These are phyloP conservation scores for Petroica traversi DNA, from an alignment of 2,113 vertebrate species.

Conservation along the genomic window DNA sequence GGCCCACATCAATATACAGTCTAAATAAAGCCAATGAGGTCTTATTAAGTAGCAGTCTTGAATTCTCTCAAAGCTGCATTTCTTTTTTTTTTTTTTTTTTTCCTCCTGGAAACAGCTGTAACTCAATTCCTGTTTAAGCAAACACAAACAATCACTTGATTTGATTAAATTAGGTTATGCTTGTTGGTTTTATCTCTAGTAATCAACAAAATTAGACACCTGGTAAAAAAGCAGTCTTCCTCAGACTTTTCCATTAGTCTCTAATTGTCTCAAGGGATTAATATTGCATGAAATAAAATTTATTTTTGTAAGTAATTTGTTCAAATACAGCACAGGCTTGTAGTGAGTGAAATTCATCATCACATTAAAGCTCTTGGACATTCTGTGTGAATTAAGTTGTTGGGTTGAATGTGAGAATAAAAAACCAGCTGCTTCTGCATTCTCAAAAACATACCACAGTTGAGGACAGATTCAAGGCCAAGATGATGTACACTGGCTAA, in stretches of 20 bases:
- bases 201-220: constrained; percentile 56
- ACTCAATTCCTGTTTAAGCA: constrained; percentile 54
- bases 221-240: constrained; percentile 19
- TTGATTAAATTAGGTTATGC: constrained; percentile 58
- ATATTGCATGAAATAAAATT: constrained; percentile 41
- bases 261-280: constrained; percentile 46
- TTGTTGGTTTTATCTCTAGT: constrained; percentile 40
- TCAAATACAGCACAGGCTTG: not conserved
- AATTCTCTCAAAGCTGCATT: not conserved
- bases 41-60: not conserved
- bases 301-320: not conserved
- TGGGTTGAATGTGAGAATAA: not conserved
- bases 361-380: not conserved
- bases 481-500: not conserved
- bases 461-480: not conserved
- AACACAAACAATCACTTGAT: constrained; percentile 48
- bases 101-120: not conserved
- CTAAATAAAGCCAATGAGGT: not conserved
- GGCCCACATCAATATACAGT: not conserved
- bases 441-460: not conserved
- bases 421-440: not conserved
- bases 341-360: not conserved
- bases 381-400: not conserved
- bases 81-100: not conserved
- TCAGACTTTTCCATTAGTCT: constrained; percentile 25